These are phyloP conservation scores for Gymnodraco acuticeps DNA, from an alignment of 2,797 vertebrate genomes.

Conservation along the genomic window DNA sequence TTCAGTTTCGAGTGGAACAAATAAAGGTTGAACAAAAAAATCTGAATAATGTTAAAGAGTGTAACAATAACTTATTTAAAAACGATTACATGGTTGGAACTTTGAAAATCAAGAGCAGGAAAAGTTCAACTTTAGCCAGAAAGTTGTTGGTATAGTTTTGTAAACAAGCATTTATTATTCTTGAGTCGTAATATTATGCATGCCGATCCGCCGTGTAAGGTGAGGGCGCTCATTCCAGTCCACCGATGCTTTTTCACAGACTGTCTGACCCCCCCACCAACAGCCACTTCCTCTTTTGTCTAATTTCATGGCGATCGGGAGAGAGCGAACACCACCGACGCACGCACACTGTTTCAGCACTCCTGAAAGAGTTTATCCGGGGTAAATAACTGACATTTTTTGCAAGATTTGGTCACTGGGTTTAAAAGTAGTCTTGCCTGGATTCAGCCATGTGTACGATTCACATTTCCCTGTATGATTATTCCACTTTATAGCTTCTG, in stretches of 20 bases:
- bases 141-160: neutral
- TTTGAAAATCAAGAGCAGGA: neutral
- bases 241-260: slow-evolving; percentile 62
- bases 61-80: neutral
- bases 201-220: slow-evolving; percentile 75
- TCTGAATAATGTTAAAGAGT: neutral
- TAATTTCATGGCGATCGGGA: slow-evolving; percentile 88
- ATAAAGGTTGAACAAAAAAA: neutral
- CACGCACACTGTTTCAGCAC: slow-evolving; percentile 81
- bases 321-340: slow-evolving; percentile 84
- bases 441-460: slow-evolving; percentile 5
- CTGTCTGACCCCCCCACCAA: slow-evolving; percentile 77
- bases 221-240: slow-evolving; percentile 83
- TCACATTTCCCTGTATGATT: slow-evolving; percentile 25
- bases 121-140: slow-evolving; percentile 6
- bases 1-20: neutral
- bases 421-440: slow-evolving; percentile 24
- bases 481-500: slow-evolving; percentile 38
- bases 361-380: slow-evolving; percentile 78
- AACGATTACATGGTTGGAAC: neutral
- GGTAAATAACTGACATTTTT: slow-evolving; percentile 78
- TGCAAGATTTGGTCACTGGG: slow-evolving; percentile 36
- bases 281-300: slow-evolving; percentile 86
- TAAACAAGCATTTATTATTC: neutral
- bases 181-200: neutral